These are phyloP conservation scores for Zaprionus ornatus DNA, from an alignment of 1,140 invertebrate species.

Conservation along the genomic window DNA sequence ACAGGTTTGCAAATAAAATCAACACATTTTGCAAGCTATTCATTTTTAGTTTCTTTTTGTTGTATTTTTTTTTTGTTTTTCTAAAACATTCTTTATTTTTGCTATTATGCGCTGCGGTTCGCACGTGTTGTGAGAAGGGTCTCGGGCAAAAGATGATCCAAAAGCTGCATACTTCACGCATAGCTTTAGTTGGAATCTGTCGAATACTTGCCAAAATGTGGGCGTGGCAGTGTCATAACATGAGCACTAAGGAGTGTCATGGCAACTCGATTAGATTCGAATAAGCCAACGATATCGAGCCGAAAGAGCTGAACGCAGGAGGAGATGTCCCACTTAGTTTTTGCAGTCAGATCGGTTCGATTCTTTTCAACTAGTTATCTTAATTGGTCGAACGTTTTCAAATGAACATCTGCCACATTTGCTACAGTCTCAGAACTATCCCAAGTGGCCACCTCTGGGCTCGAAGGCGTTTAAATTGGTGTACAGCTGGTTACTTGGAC, in stretches of 20 bases:
- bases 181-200: slow-evolving; percentile 27
- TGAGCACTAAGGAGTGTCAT: slow-evolving; percentile 23
- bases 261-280: slow-evolving; percentile 29
- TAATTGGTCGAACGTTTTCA: slow-evolving; percentile 24
- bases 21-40: slow-evolving; percentile 49
- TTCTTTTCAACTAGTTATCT: not conserved
- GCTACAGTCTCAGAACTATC: not conserved
- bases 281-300: slow-evolving; percentile 6
- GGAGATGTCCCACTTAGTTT: not conserved
- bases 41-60: slow-evolving; percentile 7
- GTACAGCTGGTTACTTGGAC: not conserved
- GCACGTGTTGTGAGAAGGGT: slow-evolving; percentile 44
- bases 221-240: slow-evolving; percentile 48
- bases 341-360: not conserved
- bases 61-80: slow-evolving; percentile 22
- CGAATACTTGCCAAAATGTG: slow-evolving; percentile 38
- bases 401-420: slow-evolving; percentile 36
- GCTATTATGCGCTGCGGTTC: slow-evolving; percentile 33
- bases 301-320: slow-evolving; percentile 7
- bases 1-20: slow-evolving; percentile 52
- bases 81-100: slow-evolving; percentile 40
- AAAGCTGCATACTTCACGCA: slow-evolving; percentile 44
- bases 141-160: slow-evolving; percentile 39
- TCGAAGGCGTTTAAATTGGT: not conserved
- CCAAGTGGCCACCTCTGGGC: not conserved